Conservation (phyloP, 2,113 vertebrate genomes). For the Sakesphorus luctuosus region DNA sequence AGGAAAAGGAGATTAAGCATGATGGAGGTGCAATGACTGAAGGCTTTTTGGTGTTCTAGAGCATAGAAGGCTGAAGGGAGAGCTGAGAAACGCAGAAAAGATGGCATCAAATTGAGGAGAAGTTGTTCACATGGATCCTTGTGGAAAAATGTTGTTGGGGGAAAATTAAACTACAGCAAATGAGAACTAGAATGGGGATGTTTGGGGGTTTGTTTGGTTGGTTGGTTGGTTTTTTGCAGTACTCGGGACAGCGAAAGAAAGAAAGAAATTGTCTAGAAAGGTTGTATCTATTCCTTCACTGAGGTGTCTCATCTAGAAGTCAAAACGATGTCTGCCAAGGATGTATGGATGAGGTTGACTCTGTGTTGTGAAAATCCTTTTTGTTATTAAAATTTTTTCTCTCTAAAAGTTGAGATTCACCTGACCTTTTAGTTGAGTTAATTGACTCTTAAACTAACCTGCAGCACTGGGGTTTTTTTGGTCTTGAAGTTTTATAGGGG, state of each 20-base stretch:
- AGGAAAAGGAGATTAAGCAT: not conserved
- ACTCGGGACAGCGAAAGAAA: not conserved
- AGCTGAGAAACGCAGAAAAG: not conserved
- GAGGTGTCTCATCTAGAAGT: not conserved
- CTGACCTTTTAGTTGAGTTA: constrained; percentile 17
- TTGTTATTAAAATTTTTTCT: not conserved
- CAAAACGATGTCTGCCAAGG: not conserved
- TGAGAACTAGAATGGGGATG: not conserved
- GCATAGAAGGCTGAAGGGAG: not conserved
- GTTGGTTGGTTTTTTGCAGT: not conserved
- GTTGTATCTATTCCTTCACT: not conserved
- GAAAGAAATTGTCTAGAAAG: not conserved
- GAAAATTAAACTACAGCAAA: not conserved
- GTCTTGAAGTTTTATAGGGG: not conserved
- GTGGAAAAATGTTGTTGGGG: not conserved
- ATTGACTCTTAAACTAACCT: constrained; percentile 26
- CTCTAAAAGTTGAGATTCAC: not conserved
- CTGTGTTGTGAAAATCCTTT: not conserved
- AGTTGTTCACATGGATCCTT: not conserved
- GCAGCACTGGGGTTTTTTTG: not conserved
- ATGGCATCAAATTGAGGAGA: not conserved
- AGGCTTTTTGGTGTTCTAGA: not conserved
- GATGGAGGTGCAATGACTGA: not conserved
- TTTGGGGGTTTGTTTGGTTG: not conserved
- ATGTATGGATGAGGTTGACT: not conserved